A percentile compares a stretch with the other conserved stretches of the same genome.
These are phyloP conservation scores for Ginglymostoma cirratum DNA, from an alignment of 2,113 vertebrate species.

Conservation along the genomic window DNA sequence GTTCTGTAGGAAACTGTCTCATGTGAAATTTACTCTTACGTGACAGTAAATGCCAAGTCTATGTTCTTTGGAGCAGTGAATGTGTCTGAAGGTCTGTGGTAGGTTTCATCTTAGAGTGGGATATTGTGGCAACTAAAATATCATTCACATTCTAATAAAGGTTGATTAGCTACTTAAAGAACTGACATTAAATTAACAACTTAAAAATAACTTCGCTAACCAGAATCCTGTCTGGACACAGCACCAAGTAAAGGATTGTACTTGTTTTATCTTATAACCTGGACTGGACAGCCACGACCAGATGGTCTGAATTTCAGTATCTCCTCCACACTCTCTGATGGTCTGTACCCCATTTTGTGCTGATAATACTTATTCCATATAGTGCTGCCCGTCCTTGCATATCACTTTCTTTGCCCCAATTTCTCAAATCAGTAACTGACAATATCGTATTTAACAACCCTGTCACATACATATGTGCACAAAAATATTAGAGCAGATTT, in stretches of 20 bases:
- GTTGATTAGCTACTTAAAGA: background rate
- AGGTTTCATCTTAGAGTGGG: background rate
- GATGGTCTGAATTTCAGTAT: background rate
- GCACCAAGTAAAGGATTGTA: background rate
- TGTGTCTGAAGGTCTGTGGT: background rate
- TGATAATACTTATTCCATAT: background rate
- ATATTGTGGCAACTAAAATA: background rate
- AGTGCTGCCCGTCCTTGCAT: background rate
- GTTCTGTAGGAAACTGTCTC: background rate
- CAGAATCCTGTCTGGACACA: background rate
- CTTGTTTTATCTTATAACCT: background rate
- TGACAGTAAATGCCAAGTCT: background rate
- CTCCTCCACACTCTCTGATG: background rate
- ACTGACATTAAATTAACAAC: background rate
- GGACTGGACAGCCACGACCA: background rate
- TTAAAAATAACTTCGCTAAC: background rate
- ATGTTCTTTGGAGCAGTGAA: background rate
- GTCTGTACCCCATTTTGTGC: background rate
- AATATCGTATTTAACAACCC: background rate
- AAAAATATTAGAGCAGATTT: background rate
- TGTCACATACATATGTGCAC: background rate
- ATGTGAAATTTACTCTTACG: background rate
- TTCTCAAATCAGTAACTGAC: background rate
- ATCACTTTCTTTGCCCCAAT: background rate
- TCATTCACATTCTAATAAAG: background rate